Base-by-base conservation (phyloP, 2,113 vertebrate genomes). In the Nematolebias whitei region DNA sequence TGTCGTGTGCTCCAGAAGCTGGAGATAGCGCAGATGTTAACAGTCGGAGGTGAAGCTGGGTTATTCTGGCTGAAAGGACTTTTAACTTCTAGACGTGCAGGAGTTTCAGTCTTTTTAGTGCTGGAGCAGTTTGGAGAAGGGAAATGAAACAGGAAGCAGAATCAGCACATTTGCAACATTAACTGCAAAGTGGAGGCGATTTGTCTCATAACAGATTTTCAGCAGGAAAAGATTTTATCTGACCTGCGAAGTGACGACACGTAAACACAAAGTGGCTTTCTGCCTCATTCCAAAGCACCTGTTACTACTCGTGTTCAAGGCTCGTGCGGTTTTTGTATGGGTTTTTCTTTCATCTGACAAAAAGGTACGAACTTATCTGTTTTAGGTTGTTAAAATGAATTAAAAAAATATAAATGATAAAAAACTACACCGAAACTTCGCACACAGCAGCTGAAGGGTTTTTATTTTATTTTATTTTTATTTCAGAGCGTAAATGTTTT, bases 131-230 rank as follows among this genome's bases (percentile, higher is more conserved):
- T 6, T 29, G 3, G 50, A 45, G 39, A 23, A 1, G 19, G 38
- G 71, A 57, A 71, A 44, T 41, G 9, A 71, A 75, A 71, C 26
- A 26, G 32, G 14, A 19, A 39, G 45, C 51, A 8, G 22, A 26
- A 43, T 61, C 49, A 18, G 23, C 16, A 22, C 29, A 39, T 12
- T 22, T 71, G 60, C 61, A 44, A 45, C 38, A 43, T 12, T 11
- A 1, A 24, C 44, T 68, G 74, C 43, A 64, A 32, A 56, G 19
- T 16, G 23, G 56, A 35, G 44, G 16, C 44, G 13, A 51, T 23
- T 22, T 35, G 26, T 57, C 20, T 65, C 26, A 35, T 47, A 48
- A 47, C 9, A 12, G 44, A 0, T 29, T 55, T 54, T 54, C 59
- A 9, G 11, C 1, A 38, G n/a, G 23, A 79, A 68, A 40, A 52